Evolutionary conservation across 1,140 invertebrate species (phyloP), one percentile per base, ranked within the genome.

Genomic region (Nylanderia fulva): DNA sequence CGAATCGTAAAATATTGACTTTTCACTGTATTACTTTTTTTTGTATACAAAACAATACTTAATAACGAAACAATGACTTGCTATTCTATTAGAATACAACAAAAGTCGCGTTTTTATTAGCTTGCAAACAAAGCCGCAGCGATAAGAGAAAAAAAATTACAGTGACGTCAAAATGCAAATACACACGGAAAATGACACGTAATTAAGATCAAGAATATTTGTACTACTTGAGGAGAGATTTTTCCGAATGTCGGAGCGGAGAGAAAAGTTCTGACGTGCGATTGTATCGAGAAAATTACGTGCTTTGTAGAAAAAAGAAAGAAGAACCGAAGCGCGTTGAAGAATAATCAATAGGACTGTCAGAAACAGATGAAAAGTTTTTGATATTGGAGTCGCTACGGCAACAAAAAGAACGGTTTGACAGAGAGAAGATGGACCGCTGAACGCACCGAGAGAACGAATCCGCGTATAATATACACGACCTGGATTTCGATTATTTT

Each of bases 351-450:
- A 85, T 80, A 74, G 56, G 60, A 72, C 72, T 88, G 87, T 88
- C 82, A 85, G 45, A 69, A 58, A 21, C 60, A 79, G 82, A 88
- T 74, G 87, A 79, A 77, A 88, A 88, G 66, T 75, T 87, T 88
- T 88, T 88, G 86, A 88, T 84, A 75, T 87, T 45, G 33, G 72
- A 88, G 72, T 84, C 64, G 85, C 79, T 69, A 61, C 56, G 48
- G 64, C 36, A 64, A 87, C 66, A 87, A 83, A 89, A 90, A 88
- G 89, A 89, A 90, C 80, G 83, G 68, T 85, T 72, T 84, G 72
- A 84, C 72, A 85, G 88, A 84, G 89, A 66, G 64, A 72, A 76
- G 48, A 48, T 48, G n/a, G 64, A 54, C 85, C 27, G 36, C 56
- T 64, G 72, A 68, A 86, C 85, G 54, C 39, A 77, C 39, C 45